Conservation (phyloP, 2,113 vertebrate species). For the Cyanoramphus novaezelandiae region DNA sequence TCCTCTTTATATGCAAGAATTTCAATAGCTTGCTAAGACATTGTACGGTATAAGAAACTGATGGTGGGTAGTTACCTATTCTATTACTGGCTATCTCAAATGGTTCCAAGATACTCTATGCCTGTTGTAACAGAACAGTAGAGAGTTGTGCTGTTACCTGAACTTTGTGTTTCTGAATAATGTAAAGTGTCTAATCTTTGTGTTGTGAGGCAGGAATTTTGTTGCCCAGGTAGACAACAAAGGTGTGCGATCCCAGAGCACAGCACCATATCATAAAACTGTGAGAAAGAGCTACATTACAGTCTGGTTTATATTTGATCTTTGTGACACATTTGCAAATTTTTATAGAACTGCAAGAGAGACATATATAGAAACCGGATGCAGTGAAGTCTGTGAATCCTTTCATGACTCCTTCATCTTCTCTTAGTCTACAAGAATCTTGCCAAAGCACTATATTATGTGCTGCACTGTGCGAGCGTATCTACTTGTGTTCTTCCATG, state of each 20-base stretch:
- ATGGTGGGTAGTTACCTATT: background rate
- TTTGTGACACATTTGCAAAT: background rate
- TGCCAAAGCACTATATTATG: background rate
- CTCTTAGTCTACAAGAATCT: background rate
- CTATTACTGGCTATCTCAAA: background rate
- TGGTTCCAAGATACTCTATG: background rate
- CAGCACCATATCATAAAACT: accelerated
- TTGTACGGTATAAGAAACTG: background rate
- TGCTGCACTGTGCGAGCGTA: accelerated
- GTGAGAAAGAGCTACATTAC: background rate
- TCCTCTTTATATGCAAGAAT: background rate
- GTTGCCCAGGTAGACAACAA: background rate
- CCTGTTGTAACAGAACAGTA: background rate
- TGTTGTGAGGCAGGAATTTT: background rate
- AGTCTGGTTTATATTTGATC: background rate
- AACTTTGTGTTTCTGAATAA: background rate
- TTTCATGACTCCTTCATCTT: background rate
- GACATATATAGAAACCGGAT: background rate
- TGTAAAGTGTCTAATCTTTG: background rate
- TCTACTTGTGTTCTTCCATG: background rate
- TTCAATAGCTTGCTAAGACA: background rate
- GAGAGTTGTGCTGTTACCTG: background rate
- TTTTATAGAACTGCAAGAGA: background rate
- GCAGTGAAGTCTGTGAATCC: background rate
- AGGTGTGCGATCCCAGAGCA: background rate